Conservation (phyloP, 2,113 vertebrate species). For the Entomyzon cyanotis region DNA sequence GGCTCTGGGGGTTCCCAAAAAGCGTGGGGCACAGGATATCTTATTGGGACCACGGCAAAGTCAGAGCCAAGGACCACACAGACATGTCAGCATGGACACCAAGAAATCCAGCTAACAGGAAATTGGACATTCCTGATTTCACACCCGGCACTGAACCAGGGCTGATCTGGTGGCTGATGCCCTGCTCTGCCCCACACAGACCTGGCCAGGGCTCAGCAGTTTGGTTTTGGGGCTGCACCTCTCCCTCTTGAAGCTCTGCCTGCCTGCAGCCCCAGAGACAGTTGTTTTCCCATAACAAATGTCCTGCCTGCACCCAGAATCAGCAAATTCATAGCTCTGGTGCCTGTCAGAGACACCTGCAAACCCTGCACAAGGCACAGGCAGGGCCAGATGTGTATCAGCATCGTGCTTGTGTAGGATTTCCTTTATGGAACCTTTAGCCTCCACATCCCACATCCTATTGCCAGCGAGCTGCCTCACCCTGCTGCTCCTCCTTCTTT, state of each 20-base stretch:
- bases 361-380: neutral
- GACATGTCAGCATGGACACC: rapidly evolving
- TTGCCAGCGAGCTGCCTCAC: neutral
- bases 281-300: neutral
- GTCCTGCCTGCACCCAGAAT: neutral
- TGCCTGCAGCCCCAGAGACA: neutral
- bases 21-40: rapidly evolving
- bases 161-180: neutral
- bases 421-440: neutral
- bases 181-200: neutral
- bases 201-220: neutral
- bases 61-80: neutral
- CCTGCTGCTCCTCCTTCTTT: neutral
- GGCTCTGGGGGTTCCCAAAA: neutral
- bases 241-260: neutral
- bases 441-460: neutral
- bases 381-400: neutral
- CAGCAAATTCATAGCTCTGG: neutral
- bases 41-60: rapidly evolving
- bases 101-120: neutral
- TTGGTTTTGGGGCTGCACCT: neutral
- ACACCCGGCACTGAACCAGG: neutral
- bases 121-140: neutral
- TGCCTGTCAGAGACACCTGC: neutral
- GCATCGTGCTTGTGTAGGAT: neutral